Evolutionary conservation across 2,113 vertebrate species (phyloP).

Genomic region (Puntigrus tetrazona): DNA sequence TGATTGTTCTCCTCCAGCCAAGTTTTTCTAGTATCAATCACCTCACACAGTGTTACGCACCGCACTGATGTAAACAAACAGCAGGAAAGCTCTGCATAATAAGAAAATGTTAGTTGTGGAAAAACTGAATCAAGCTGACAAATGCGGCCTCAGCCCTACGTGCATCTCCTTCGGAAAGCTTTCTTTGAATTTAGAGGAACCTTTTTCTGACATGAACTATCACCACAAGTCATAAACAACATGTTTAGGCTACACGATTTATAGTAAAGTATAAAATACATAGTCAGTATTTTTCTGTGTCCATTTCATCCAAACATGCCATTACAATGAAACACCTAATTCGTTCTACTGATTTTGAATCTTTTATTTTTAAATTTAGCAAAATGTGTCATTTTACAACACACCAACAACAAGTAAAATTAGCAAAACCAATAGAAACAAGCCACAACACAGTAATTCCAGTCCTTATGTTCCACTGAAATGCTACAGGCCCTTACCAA

Average conservation of each 20-base stretch:
- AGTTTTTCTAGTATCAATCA: conserved; percentile 45
- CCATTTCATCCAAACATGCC: too few species aligned
- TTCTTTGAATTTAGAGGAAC: neutral
- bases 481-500: neutral
- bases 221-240: too few species aligned
- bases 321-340: too few species aligned
- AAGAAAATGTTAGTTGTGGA: conserved; percentile 11
- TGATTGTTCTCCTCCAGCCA: conserved; percentile 50
- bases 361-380: too few species aligned
- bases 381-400: too few species aligned
- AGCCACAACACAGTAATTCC: neutral
- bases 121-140: neutral
- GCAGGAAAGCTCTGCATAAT: neutral
- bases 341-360: too few species aligned
- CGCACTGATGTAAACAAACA: conserved; percentile 27
- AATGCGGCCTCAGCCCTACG: neutral
- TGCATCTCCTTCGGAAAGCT: neutral
- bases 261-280: too few species aligned
- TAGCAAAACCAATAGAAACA: too few species aligned
- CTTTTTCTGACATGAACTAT: neutral
- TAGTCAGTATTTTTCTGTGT: too few species aligned
- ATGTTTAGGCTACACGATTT: too few species aligned
- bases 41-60: neutral
- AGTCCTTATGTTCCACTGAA: neutral
- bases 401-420: too few species aligned